Base-by-base conservation (phyloP, 2,113 vertebrate genomes). In the Verasper variegatus region DNA sequence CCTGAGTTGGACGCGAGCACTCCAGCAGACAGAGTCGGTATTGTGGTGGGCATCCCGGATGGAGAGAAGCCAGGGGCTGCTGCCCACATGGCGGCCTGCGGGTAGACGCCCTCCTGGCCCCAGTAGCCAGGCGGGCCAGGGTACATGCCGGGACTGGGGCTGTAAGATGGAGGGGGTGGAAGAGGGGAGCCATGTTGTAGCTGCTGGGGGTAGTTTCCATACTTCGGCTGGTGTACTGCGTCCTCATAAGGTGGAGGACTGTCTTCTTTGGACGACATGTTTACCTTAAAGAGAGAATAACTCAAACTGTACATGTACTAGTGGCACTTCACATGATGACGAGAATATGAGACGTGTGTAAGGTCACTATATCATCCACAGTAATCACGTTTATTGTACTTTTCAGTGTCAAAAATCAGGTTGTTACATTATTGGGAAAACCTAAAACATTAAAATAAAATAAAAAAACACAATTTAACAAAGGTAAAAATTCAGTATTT, bases 21-120 rank as follows among this genome's bases (percentile, higher is more conserved):
- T 74, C 95, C 78, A 3, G 95, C 95, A 17, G 90, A 89, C 90
- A 96, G 78, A 40, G 95, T 93, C 3, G 96, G 95, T 90, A 96
- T 91, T 3, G 88, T 75, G 45, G 61, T 71, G 56, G 90, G 78
- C 62, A 81, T 73, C 56, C 60, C 86, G 15, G 85, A n/a, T 76
- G 84, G 85, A 64, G 94, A 67, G 75, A 77, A 85, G 74, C 87
- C 88, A 49, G 88, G 78, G 24, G 83, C 81, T 27, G 83, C 76
- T 26, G 86, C 83, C 83, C 86, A 86, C 56, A 78, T 67, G 62
- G 88, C 81, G 23, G 84, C 15, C 11, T 61, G 85, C 0, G 87
- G 83, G 78, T 87, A 81, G 71, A 52, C 31, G 60, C 68, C 77
- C 24, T 83, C 72, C 40, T 87, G 91, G 68, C 74, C 80, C 59